A percentile compares a stretch with the other conserved stretches of the same genome.
These are phyloP conservation scores for Perdita meconis DNA, from an alignment of 2,888 invertebrate species.

Conservation along the genomic window DNA sequence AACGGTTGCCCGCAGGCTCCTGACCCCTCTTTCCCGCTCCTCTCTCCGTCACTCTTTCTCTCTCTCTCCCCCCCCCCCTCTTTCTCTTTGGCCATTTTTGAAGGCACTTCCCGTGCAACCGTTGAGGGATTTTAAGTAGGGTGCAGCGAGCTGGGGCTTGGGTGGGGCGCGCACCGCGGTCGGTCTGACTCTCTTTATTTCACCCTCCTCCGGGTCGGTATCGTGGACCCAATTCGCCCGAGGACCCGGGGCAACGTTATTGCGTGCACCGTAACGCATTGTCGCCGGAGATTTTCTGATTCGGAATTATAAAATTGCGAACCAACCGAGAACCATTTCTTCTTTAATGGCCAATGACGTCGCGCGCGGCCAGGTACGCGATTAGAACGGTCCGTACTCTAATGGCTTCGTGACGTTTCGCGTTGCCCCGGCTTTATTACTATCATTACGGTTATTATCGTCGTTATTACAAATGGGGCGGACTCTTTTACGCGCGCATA, in stretches of 20 bases:
- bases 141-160: conserved; percentile 29
- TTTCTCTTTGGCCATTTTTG: conserved; percentile 50
- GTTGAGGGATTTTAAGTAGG: conserved; percentile 57
- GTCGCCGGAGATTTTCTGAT: conserved; percentile 46
- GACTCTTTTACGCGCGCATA: neutral
- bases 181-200: conserved; percentile 46
- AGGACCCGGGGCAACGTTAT: conserved; percentile 7
- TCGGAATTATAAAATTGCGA: conserved; percentile 59
- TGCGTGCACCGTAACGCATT: conserved; percentile 35
- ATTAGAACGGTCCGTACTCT: conserved; percentile 29
- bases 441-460: conserved; percentile 8
- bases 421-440: neutral
- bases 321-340: conserved; percentile 54
- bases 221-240: conserved; percentile 39
- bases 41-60: conserved; percentile 19
- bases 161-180: conserved; percentile 2
- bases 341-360: conserved; percentile 68
- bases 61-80: neutral
- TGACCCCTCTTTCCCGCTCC: neutral
- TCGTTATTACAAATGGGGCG: neutral
- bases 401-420: conserved; percentile 21
- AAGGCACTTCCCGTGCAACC: conserved; percentile 52
- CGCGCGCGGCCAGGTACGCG: conserved; percentile 46
- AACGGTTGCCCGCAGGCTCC: conserved; percentile 45
- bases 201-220: conserved; percentile 32